These are phyloP conservation scores for Holocentrus rufus DNA, from an alignment of 2,797 vertebrate species.

Conservation along the genomic window DNA sequence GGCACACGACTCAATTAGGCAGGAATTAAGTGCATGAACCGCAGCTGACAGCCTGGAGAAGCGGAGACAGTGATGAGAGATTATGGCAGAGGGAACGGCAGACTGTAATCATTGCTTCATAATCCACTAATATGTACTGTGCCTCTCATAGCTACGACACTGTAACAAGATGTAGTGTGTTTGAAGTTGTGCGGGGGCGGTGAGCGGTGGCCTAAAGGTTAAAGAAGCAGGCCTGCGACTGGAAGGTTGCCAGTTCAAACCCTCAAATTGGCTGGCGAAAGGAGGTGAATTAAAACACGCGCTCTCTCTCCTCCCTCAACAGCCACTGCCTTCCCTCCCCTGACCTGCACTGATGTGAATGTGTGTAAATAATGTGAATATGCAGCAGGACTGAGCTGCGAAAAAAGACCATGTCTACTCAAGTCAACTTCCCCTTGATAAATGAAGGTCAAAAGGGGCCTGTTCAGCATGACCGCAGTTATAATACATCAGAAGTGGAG, in stretches of 20 bases:
- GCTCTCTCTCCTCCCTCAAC: not conserved
- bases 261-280: not conserved
- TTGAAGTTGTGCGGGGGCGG: slow-evolving; percentile 8
- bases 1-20: slow-evolving; percentile 67
- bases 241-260: no score
- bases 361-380: not conserved
- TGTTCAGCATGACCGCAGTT: not conserved
- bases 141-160: slow-evolving; percentile 35
- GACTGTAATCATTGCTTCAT: slow-evolving; percentile 61
- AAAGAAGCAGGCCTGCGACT: not conserved
- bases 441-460: not conserved
- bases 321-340: no score
- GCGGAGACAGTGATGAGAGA: slow-evolving; percentile 61
- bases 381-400: no score
- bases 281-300: slow-evolving; percentile 9
- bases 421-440: slow-evolving; percentile 6
- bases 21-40: slow-evolving; percentile 65
- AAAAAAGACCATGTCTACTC: no score
- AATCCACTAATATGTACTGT: slow-evolving; percentile 58
- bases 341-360: not conserved
- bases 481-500: slow-evolving; percentile 13
- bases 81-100: slow-evolving; percentile 58
- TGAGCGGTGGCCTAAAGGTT: not conserved
- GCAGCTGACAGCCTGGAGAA: slow-evolving; percentile 60
- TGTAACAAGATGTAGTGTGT: slow-evolving; percentile 22